Percentiles rank a stretch among this genome's conserved stretches.
Evolutionary conservation across 35 echinoderm and acorn worm genomes (phyloP).

Genomic region (Acanthaster planci): DNA sequence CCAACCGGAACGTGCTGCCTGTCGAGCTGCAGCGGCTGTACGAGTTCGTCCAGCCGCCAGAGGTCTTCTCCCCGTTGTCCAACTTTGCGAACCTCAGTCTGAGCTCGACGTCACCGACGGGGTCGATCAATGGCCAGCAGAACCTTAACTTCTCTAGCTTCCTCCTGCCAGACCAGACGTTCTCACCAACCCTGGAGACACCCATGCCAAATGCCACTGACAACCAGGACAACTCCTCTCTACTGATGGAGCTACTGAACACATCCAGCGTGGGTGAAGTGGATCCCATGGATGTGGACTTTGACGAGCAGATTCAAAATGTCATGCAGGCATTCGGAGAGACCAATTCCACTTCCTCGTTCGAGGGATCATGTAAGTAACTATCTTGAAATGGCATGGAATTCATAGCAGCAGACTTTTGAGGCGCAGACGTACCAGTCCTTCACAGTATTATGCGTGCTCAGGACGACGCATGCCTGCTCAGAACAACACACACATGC

Average conservation of each 20-base stretch:
- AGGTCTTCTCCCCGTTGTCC: constrained; percentile 28
- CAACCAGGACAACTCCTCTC: not conserved
- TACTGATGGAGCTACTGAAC: constrained; percentile 33
- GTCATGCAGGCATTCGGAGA: constrained; percentile 56
- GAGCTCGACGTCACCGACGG: not conserved
- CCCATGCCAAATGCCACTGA: not conserved
- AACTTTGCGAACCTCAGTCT: constrained; percentile 59
- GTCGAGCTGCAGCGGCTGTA: not conserved
- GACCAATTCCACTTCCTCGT: not conserved
- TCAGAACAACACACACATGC: too few relatives aligned
- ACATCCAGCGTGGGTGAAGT: constrained; percentile 34
- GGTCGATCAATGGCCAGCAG: not conserved
- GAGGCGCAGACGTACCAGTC: too few relatives aligned
- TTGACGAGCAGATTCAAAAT: constrained; percentile 64
- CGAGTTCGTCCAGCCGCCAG: constrained; percentile 12
- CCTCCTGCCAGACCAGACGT: constrained; percentile 17
- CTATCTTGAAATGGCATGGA: too few relatives aligned
- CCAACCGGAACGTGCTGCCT: not conserved
- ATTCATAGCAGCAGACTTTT: too few relatives aligned
- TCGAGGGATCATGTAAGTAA: constrained; percentile 19
- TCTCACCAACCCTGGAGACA: not conserved
- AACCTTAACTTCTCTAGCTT: constrained; percentile 39
- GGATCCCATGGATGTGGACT: constrained; percentile 57
- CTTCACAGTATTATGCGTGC: too few relatives aligned
- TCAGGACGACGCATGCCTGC: too few relatives aligned